A percentile compares a stretch with the other conserved stretches of the same genome.
Conservation (phyloP, 2,113 vertebrate species). For the Calonectris borealis region DNA sequence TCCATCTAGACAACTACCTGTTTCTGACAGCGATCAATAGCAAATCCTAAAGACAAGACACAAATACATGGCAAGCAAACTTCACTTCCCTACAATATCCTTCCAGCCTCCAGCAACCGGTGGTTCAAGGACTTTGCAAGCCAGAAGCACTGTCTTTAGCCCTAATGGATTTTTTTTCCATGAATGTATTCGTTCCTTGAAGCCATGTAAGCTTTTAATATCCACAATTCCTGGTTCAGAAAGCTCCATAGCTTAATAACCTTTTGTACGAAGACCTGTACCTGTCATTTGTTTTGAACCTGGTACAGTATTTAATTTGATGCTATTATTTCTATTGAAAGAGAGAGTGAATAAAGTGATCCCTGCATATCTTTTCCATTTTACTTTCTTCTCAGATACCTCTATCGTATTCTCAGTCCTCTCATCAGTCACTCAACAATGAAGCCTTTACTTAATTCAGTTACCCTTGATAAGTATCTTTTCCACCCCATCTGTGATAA, state of each 20-base stretch:
- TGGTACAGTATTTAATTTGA: background rate
- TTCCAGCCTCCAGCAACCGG: background rate
- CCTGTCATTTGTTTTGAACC: background rate
- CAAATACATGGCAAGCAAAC: background rate
- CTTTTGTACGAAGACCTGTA: background rate
- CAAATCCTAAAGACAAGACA: background rate
- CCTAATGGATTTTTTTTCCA: background rate
- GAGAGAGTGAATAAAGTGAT: background rate
- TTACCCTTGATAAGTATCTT: background rate
- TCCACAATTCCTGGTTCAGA: background rate
- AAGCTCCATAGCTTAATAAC: background rate
- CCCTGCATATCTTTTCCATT: background rate
- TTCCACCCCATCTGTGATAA: background rate
- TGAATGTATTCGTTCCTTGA: background rate
- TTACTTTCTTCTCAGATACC: background rate
- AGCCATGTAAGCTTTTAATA: background rate
- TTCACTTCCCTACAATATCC: background rate
- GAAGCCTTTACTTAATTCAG: background rate
- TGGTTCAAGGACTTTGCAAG: background rate
- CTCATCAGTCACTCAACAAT: background rate
- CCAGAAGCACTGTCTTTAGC: background rate
- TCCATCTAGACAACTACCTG: background rate
- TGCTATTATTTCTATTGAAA: background rate
- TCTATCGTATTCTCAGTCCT: background rate
- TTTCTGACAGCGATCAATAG: background rate